Base-by-base conservation (phyloP, 2,888 invertebrate species). In the Caradrina kadenii region DNA sequence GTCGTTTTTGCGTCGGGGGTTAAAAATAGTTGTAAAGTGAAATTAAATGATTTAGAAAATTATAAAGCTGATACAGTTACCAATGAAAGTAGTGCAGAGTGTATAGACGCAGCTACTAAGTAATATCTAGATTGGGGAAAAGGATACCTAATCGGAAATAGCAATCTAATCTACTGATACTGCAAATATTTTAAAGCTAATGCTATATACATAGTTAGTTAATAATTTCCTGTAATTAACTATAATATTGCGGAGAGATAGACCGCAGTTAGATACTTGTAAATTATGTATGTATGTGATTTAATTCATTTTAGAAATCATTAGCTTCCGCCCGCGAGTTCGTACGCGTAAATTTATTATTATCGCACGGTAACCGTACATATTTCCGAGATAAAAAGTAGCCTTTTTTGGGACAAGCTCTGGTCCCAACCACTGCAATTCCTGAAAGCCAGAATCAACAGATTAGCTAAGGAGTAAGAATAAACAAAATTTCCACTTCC, bases 191-290 rank as follows among this genome's bases (percentile, higher is more conserved):
- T 17, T 39, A 50, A 68, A 52, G 2, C 45, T 11, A 19, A 7
- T 69, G 31, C 17, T 49, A 53, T 35, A 15, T 53, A 17, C 53
- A 49, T 55, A 35, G 22, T 55, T 17, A 49, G 17, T 26, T 45
- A 21, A 60, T 62, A 50, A 56, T 69, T 69, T 70, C 77, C 63
- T 63, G 54, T 26, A 22, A 70, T 74, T 50, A 76, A 21, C 35
- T 63, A 63, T 45, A 50, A 70, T 76, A 19, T 49, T 70, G 48
- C 48, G 55, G 39, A 42, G 56, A 61, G n/a, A 61, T 56, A 48
- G 39, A 61, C 55, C 50, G 39, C 50, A 45, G 42, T 45, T 35
- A 54, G 22, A 50, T 54, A 35, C 42, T 60, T 15, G 2, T 42
- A 42, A 15, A 26, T 26, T 26, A 26, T 26, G 26, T 22, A 15